These are phyloP conservation scores for Drosophila gaucha DNA, from an alignment of 2,888 invertebrate species.

Conservation along the genomic window DNA sequence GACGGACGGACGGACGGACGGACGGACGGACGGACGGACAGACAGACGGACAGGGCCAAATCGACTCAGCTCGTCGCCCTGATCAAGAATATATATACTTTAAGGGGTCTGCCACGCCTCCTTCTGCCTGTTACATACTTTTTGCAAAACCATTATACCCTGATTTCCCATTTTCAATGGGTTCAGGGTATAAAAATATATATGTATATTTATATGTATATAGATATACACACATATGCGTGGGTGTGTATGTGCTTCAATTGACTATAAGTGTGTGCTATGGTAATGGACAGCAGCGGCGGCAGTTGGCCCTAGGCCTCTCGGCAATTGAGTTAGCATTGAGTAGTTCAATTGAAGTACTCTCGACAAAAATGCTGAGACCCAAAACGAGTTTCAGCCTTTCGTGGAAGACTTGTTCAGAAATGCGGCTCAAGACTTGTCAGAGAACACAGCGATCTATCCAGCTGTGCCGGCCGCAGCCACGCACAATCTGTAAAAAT, in stretches of 20 bases:
- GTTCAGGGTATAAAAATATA: too few relatives aligned
- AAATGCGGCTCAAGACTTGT: slow-evolving; percentile 18
- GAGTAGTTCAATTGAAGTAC: slow-evolving; percentile 76
- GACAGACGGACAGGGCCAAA: too few relatives aligned
- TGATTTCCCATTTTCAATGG: too few relatives aligned
- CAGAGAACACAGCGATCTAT: slow-evolving; percentile 19
- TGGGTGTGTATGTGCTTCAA: slow-evolving; percentile 44
- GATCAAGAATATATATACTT: too few relatives aligned
- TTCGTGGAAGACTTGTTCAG: slow-evolving; percentile 64
- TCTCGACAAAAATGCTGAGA: slow-evolving; percentile 65
- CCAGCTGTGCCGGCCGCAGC: slow-evolving; percentile 45
- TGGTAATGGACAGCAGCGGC: slow-evolving; percentile 55
- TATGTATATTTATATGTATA: too few relatives aligned
- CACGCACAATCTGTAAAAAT: slow-evolving; percentile 41
- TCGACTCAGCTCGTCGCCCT: too few relatives aligned
- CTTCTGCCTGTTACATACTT: too few relatives aligned
- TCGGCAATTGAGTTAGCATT: slow-evolving; percentile 76
- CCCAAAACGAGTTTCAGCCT: slow-evolving; percentile 68
- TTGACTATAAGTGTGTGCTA: slow-evolving; percentile 56
- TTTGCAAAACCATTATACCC: too few relatives aligned
- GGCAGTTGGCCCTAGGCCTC: slow-evolving; percentile 59
- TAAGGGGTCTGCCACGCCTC: too few relatives aligned
- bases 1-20: too few relatives aligned
- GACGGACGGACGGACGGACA: too few relatives aligned
- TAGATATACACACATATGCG: slow-evolving; percentile 1